Percentiles rank a stretch among this genome's conserved stretches.
phyloP scores from a whole-genome alignment of 2,797 vertebrate genomes.

The Sus cebifrons region DNA sequence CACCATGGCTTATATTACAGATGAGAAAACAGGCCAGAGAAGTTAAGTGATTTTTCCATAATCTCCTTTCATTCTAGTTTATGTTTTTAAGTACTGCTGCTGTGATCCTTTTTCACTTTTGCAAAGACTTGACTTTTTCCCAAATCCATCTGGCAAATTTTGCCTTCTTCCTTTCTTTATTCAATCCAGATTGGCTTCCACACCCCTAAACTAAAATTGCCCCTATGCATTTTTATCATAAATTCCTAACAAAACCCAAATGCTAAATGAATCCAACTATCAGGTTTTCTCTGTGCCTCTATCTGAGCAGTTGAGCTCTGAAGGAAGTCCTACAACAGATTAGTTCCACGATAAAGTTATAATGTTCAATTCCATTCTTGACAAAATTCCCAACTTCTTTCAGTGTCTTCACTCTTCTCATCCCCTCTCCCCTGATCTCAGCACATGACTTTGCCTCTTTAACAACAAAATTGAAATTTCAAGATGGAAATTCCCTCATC shows the following conservation, averaged over 20 bases:
- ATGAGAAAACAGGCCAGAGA: neutral
- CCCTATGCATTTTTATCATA: constrained; percentile 18
- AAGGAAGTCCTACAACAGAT: neutral
- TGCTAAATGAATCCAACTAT: neutral
- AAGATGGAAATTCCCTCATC: neutral
- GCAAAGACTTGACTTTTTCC: neutral
- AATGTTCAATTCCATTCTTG: neutral
- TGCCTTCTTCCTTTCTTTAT: neutral
- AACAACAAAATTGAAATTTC: constrained; percentile 35
- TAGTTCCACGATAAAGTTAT: neutral
- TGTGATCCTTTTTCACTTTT: constrained; percentile 13
- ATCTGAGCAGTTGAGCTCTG: neutral
- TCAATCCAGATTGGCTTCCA: neutral
- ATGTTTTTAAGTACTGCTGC: neutral
- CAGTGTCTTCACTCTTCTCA: neutral
- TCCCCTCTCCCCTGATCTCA: neutral
- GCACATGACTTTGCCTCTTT: neutral
- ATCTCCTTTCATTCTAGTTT: neutral
- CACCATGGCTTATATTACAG: neutral
- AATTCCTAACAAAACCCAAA: neutral
- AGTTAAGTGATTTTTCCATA: constrained; percentile 26
- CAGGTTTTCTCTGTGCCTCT: neutral
- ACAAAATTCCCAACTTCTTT: neutral
- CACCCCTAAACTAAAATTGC: neutral
- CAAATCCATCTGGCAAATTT: constrained; percentile 36